phyloP scores from a whole-genome alignment of 2,113 vertebrate genomes.

The Eulacestoma nigropectus region DNA sequence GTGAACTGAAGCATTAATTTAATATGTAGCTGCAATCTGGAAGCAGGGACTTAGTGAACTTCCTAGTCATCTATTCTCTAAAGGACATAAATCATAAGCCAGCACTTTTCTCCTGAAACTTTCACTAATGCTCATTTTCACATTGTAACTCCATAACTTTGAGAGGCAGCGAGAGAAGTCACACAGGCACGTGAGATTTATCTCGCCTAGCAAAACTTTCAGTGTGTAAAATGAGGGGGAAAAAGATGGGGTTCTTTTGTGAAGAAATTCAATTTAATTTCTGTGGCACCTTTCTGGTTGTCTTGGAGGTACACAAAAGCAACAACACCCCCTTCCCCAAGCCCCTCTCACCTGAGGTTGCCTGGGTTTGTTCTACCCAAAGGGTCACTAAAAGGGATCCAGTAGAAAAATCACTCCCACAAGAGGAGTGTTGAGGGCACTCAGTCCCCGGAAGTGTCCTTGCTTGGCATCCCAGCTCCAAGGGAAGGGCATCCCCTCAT shows the following conservation, averaged over 20 bases:
- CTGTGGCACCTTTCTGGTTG: neutral
- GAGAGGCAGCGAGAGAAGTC: neutral
- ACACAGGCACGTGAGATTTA: neutral
- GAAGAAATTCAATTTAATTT: neutral
- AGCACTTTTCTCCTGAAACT: neutral
- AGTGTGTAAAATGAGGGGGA: neutral
- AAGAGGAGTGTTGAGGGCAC: neutral
- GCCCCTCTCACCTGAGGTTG: fast-evolving
- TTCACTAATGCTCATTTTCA: neutral
- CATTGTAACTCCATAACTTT: neutral
- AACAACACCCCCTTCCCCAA: neutral
- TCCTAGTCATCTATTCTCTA: neutral
- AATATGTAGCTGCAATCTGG: neutral
- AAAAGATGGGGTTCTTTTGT: neutral
- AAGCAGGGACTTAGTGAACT: neutral
- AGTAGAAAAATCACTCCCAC: neutral
- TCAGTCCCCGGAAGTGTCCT: neutral
- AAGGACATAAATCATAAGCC: neutral
- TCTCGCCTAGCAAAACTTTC: neutral
- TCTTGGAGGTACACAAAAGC: neutral
- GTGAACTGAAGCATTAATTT: neutral
- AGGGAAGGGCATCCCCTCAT: neutral
- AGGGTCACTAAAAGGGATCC: neutral
- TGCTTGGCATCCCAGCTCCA: neutral
- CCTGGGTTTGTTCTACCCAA: neutral